Conservation (phyloP, 2,797 vertebrate genomes). For the Gadopsis bispinosus region DNA sequence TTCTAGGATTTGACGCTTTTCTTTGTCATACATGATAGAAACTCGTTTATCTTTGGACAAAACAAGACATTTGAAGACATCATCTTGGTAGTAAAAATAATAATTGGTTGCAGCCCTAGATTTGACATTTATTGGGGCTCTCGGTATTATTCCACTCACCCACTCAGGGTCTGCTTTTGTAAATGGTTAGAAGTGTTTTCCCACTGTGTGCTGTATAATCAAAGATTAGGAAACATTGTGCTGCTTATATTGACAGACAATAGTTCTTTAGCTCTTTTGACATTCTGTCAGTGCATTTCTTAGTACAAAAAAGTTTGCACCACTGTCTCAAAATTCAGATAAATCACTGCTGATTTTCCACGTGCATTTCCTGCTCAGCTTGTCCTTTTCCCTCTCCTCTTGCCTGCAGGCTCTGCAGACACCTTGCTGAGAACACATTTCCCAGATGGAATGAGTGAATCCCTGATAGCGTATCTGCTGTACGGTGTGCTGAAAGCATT, state of each 20-base stretch:
- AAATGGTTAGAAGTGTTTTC: too few species aligned
- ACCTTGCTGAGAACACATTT: constrained; percentile 92
- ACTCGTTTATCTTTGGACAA: too few species aligned
- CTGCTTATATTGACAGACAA: too few species aligned
- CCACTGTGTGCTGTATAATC: too few species aligned
- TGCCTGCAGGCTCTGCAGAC: constrained; percentile 90
- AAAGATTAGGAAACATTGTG: too few species aligned
- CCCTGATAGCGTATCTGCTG: constrained; percentile 93
- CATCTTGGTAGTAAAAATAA: too few species aligned
- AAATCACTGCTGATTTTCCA: background rate
- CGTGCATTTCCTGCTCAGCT: background rate
- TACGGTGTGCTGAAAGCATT: constrained; percentile 92
- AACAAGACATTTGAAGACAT: too few species aligned
- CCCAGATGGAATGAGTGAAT: constrained; percentile 97
- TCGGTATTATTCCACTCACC: too few species aligned
- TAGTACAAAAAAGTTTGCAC: too few species aligned
- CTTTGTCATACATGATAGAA: background rate
- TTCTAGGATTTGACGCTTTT: background rate
- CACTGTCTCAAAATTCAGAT: background rate
- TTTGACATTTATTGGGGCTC: too few species aligned
- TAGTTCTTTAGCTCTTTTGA: background rate
- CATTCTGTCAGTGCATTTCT: background rate
- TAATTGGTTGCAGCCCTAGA: too few species aligned
- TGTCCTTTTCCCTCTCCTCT: background rate
- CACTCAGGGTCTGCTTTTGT: too few species aligned